These are phyloP conservation scores for Apis dorsata DNA, from an alignment of 1,140 invertebrate genomes.

Conservation along the genomic window DNA sequence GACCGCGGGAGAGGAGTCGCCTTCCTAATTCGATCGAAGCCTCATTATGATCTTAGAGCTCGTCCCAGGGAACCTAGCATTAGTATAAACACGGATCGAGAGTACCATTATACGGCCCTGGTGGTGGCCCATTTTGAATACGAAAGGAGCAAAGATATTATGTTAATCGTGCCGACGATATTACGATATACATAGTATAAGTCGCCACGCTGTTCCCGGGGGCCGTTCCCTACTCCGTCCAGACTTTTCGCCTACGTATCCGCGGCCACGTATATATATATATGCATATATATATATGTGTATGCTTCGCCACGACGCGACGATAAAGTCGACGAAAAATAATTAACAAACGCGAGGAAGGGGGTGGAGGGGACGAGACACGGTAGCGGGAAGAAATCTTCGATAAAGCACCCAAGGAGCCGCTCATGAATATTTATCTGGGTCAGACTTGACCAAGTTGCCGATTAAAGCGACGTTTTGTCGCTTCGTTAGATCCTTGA, in stretches of 20 bases:
- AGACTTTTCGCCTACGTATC: slow-evolving; percentile 59
- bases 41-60: slow-evolving; percentile 75
- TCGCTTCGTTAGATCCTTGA: slow-evolving; percentile 59
- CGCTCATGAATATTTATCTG: slow-evolving; percentile 62
- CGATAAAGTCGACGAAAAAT: slow-evolving; percentile 15
- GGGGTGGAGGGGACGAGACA: background rate
- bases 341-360: slow-evolving; percentile 43
- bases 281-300: slow-evolving; percentile 28
- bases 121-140: slow-evolving; percentile 73
- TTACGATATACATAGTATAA: slow-evolving; percentile 61
- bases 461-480: slow-evolving; percentile 48
- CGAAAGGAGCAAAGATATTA: slow-evolving; percentile 75
- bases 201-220: slow-evolving; percentile 48
- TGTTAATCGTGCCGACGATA: slow-evolving; percentile 72
- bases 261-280: background rate
- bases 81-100: slow-evolving; percentile 76
- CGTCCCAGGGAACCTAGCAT: slow-evolving; percentile 72
- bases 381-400: background rate
- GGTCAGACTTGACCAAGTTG: slow-evolving; percentile 50
- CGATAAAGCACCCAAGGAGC: background rate
- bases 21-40: slow-evolving; percentile 73
- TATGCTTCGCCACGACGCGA: slow-evolving; percentile 34
- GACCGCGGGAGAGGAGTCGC: slow-evolving; percentile 50
- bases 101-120: slow-evolving; percentile 71
- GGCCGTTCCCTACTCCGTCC: slow-evolving; percentile 31